These are phyloP conservation scores for Crotalus tigris DNA, from an alignment of 2,113 vertebrate genomes.

Conservation along the genomic window DNA sequence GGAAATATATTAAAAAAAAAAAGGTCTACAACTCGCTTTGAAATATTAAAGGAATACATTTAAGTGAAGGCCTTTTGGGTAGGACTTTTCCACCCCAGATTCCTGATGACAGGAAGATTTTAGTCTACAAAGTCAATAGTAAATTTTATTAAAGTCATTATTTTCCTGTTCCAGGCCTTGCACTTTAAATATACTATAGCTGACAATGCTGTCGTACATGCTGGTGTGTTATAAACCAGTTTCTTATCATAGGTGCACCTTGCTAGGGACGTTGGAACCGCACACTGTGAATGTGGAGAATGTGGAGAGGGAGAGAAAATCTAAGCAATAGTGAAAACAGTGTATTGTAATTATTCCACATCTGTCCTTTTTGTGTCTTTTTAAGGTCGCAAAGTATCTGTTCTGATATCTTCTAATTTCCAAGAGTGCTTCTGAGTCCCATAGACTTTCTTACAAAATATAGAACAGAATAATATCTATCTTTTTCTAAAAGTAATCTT, in stretches of 20 bases:
- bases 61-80: slow-evolving; percentile 76
- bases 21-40: slow-evolving; percentile 71
- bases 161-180: slow-evolving; percentile 74
- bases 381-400: too few species aligned
- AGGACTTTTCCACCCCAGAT: slow-evolving; percentile 68
- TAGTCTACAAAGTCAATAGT: slow-evolving; percentile 81
- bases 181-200: slow-evolving; percentile 79
- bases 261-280: slow-evolving; percentile 71
- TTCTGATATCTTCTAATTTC: too few species aligned
- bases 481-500: too few species aligned
- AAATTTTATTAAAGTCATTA: slow-evolving; percentile 86
- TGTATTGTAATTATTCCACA: too few species aligned
- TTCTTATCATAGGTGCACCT: slow-evolving; percentile 89
- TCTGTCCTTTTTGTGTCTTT: too few species aligned
- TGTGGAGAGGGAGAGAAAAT: too few species aligned
- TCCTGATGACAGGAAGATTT: slow-evolving; percentile 79
- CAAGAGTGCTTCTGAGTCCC: too few species aligned
- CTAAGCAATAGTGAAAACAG: too few species aligned
- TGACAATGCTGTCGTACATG: slow-evolving; percentile 78
- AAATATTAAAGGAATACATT: slow-evolving; percentile 85
- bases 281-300: slow-evolving; percentile 62
- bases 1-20: slow-evolving; percentile 71
- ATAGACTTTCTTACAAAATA: too few species aligned
- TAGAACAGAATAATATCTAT: too few species aligned
- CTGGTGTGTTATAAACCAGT: slow-evolving; percentile 80